Evolutionary conservation across 92 coral and sea anemone species (phyloP).

Genomic region (Epizoanthus illoricatus): DNA sequence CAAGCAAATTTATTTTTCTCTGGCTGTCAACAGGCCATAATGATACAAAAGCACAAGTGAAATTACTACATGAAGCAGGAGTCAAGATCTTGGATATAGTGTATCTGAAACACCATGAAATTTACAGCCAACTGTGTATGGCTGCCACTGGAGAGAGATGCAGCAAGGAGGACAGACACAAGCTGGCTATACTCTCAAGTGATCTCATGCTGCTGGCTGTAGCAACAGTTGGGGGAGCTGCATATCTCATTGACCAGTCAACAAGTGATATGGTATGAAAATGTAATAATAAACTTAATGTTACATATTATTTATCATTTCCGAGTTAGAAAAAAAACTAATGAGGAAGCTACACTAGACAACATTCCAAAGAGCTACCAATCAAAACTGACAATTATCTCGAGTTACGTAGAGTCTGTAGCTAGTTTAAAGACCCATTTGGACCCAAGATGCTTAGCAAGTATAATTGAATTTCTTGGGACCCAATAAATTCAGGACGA

Average conservation of each 20-base stretch:
- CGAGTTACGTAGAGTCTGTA: too few species aligned
- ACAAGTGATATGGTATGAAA: conserved; percentile 84
- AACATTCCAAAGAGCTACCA: too few species aligned
- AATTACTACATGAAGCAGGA: conserved; percentile 86
- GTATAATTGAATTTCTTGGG: too few species aligned
- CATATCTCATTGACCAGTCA: conserved; percentile 76
- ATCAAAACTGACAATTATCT: too few species aligned
- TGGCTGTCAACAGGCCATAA: conserved; percentile 69
- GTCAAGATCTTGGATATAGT: conserved; percentile 86
- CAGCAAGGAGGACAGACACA: conserved; percentile 74
- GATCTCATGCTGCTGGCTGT: conserved; percentile 92
- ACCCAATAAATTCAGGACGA: too few species aligned
- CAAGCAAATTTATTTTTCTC: neutral
- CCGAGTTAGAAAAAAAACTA: neutral
- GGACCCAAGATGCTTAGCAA: too few species aligned
- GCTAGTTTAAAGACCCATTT: too few species aligned
- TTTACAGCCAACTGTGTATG: conserved; percentile 85
- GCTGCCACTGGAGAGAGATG: conserved; percentile 91
- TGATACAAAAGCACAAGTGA: conserved; percentile 87
- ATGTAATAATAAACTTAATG: neutral
- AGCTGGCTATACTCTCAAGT: conserved; percentile 72
- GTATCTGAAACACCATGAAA: conserved; percentile 76
- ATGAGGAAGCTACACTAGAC: too few species aligned
- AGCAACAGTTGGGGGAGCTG: conserved; percentile 87
- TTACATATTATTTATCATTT: neutral